Base-by-base conservation (phyloP, 2,888 invertebrate species). In the Latheticus oryzae region DNA sequence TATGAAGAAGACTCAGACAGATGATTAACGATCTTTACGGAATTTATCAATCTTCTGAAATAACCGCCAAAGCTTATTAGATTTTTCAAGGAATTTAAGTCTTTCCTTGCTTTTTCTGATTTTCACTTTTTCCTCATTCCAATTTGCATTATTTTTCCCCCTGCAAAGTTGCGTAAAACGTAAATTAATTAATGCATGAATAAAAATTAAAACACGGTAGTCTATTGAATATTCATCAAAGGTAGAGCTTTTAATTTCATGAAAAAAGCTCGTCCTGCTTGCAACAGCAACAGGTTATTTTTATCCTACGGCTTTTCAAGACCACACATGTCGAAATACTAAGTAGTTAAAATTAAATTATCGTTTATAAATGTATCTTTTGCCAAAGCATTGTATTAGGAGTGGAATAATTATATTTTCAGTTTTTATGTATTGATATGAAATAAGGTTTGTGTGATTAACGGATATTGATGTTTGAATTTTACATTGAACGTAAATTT, bases 141-240 rank as follows among this genome's bases (percentile, higher is more conserved):
- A 40, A 51, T 30, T 38, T 38, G 40, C 30, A 32, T 40, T 40
- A 11, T 30, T 26, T 17, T n/a, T 26, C 7, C 5, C 2, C n/a
- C n/a, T 3, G 15, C 2, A 37, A 56, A 42, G 23, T 26, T 50
- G 40, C 30, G 21, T 26, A 56, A 51, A 54, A 11, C 24, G 13
- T 16, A 15, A 42, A 33, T 42, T 58, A 59, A 59, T 59, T 54
- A 50, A 55, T 55, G 40, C 55, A 47, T 7, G 50, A 43, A 38
- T 38, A 42, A 55, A 55, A 59, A 59, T 58, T 58, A 58, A 59
- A 59, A 55, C 52, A 9, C 42, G 51, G 13, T 23, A 42, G 38
- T 50, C 50, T 50, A 52, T 55, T 59, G 59, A 59, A 59, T 59
- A 59, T 59, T 59, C 55, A 59, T 54, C 51, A 59, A 59, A 51